Evolutionary conservation across 1,140 invertebrate genomes (phyloP), one percentile per base, ranked within the genome.

Genomic region (Coenobita brevimanus): DNA sequence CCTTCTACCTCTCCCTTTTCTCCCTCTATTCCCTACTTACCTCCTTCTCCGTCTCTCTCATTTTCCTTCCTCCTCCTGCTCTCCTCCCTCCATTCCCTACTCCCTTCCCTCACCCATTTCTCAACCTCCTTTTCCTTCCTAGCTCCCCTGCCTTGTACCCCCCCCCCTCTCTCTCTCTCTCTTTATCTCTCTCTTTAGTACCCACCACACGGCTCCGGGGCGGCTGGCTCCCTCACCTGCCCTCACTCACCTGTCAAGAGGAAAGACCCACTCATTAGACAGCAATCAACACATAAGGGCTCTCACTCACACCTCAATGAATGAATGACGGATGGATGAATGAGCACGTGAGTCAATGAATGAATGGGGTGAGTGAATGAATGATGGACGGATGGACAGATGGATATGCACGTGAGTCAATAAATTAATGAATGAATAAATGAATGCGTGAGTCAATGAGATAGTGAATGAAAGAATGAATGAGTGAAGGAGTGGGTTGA

Each of bases 221-320:
- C 62, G 24, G 3, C 10, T 33, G 24, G 36, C 21, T 30, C 62
- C 27, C 62, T 30, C 62, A 67, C 62, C 27, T 33, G 36, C 62
- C 27, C 62, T 30, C 62, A 67, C 62, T 30, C 62, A 67, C 62
- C n/a, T n/a, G n/a, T n/a, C n/a, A n/a, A n/a, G n/a, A n/a, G n/a
- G n/a, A n/a, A n/a, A n/a, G n/a, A n/a, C n/a, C n/a, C n/a, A n/a
- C n/a, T n/a, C n/a, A n/a, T n/a, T n/a, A n/a, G n/a, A n/a, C n/a
- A n/a, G n/a, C n/a, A n/a, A n/a, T n/a, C n/a, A n/a, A 62, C 57
- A 62, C 57, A 62, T 8, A 24, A 33, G 10, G 62, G 62, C 62
- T 33, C 62, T 33, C 27, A 67, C 36, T 30, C 62, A 67, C 36
- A 67, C 10, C n/a, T n/a, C n/a, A n/a, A n/a, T n/a, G n/a, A n/a